A percentile compares a stretch with the other conserved stretches of the same genome.
phyloP scores from a whole-genome alignment of 2,888 invertebrate species.

The Coecobrya sp. region DNA sequence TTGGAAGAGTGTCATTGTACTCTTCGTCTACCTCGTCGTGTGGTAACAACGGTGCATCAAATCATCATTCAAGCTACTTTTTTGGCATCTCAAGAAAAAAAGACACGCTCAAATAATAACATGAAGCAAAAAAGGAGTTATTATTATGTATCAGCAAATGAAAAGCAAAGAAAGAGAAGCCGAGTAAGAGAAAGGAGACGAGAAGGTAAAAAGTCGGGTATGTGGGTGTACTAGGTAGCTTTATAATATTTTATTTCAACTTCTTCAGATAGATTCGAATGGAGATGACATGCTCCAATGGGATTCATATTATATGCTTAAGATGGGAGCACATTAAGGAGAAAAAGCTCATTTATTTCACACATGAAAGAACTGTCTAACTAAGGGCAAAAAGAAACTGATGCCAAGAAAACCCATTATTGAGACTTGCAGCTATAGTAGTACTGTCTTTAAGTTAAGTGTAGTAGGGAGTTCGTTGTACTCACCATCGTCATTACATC shows the following conservation, averaged over 20 bases:
- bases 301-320: slow-evolving; percentile 69
- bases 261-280: slow-evolving; percentile 45
- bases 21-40: background rate
- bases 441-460: background rate
- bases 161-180: background rate
- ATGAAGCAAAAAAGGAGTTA: slow-evolving; percentile 31
- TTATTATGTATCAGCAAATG: slow-evolving; percentile 38
- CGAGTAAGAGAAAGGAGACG: background rate
- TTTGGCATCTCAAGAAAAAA: slow-evolving; percentile 44
- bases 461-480: slow-evolving; percentile 35
- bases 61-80: slow-evolving; percentile 25
- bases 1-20: slow-evolving; percentile 11
- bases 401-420: slow-evolving; percentile 68
- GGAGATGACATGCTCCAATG: slow-evolving; percentile 64
- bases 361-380: slow-evolving; percentile 76
- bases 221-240: background rate
- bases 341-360: slow-evolving; percentile 77
- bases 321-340: slow-evolving; percentile 67
- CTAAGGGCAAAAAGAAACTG: slow-evolving; percentile 65
- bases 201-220: background rate
- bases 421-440: slow-evolving; percentile 24
- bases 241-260: background rate
- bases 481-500: slow-evolving; percentile 3
- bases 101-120: slow-evolving; percentile 39
- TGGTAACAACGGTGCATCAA: slow-evolving; percentile 45